Evolutionary conservation across 2,113 vertebrate species (phyloP), one percentile per base, ranked within the genome.

Genomic region (Festucalex cinctus): DNA sequence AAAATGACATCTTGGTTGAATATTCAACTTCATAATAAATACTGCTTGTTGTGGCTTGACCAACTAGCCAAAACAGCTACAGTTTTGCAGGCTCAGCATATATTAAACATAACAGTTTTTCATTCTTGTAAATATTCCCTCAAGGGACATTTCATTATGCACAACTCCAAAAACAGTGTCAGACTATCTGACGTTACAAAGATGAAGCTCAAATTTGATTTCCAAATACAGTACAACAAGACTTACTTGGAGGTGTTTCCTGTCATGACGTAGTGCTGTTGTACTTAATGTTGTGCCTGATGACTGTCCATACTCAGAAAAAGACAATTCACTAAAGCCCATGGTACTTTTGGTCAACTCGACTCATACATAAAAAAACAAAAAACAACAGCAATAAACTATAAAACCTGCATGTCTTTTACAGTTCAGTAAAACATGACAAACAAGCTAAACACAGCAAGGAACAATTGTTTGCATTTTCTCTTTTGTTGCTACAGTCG

Each of bases 401-500:
- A 65, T 64, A 71, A 66, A 61, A 73, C 74, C 78, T 81, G 84
- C 76, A 69, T 69, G 36, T 41, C 16, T 44, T 66, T 71, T 51
- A 20, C 24, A 63, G 13, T 16, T 14, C 35, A 24, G 12, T 43
- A 13, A 43, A 83, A 75, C 60, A 57, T 26, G 26, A 69, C 62
- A 70, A 69, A 84, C 54, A 66, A 75, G 36, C 63, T 35, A 65
- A 72, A 57, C 59, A 70, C 66, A 5, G 22, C 78, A 43, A 68
- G 54, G 67, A 81, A 78, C 41, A 85, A 53, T 73, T 74, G 10
- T 81, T 83, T 83, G 71, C 65, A 77, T 75, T 81, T 59, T 67
- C 62, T 58, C 80, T 68, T 78, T 37, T 20, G 32, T 48, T 85
- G 84, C 86, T 88, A 88, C 86, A 78, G 74, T 65, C 73, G 60